These are phyloP conservation scores for Trichonephila inaurata DNA, from an alignment of 1,140 invertebrate species.

Conservation along the genomic window DNA sequence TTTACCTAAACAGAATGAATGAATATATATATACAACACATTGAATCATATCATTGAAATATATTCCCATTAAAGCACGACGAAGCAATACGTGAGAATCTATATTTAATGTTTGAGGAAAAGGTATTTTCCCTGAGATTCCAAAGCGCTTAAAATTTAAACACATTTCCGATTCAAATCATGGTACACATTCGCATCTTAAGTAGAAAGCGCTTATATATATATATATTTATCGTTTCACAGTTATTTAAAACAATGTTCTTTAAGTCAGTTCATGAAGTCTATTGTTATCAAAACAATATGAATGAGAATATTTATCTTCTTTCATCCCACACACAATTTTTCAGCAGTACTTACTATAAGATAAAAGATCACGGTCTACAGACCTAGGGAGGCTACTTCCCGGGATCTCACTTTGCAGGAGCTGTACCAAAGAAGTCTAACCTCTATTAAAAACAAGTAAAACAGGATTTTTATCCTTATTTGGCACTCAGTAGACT, in stretches of 20 bases:
- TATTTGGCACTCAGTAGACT: not conserved
- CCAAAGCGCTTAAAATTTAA: too few species aligned
- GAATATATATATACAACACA: too few species aligned
- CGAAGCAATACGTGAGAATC: too few species aligned
- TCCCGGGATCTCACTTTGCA: not conserved
- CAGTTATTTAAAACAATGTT: not conserved
- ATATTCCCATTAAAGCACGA: too few species aligned
- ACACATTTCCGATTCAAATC: not conserved
- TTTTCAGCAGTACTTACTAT: not conserved
- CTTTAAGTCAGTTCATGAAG: not conserved
- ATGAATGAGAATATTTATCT: not conserved
- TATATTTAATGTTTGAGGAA: too few species aligned
- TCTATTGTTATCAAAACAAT: slow-evolving; percentile 16
- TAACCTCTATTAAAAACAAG: slow-evolving; percentile 22
- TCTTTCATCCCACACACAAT: not conserved
- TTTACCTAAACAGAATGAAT: too few species aligned
- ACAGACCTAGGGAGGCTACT: not conserved
- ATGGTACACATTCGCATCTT: not conserved
- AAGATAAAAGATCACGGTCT: slow-evolving; percentile 26
- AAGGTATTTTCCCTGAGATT: too few species aligned
- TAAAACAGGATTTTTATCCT: slow-evolving; percentile 24
- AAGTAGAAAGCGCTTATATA: not conserved
- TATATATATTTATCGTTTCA: not conserved
- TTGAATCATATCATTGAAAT: too few species aligned
- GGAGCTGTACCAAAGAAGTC: not conserved